Percentiles rank a stretch among this genome's conserved stretches.
Evolutionary conservation across 2,797 vertebrate species (phyloP).

Genomic region (Aplochiton taeniatus): DNA sequence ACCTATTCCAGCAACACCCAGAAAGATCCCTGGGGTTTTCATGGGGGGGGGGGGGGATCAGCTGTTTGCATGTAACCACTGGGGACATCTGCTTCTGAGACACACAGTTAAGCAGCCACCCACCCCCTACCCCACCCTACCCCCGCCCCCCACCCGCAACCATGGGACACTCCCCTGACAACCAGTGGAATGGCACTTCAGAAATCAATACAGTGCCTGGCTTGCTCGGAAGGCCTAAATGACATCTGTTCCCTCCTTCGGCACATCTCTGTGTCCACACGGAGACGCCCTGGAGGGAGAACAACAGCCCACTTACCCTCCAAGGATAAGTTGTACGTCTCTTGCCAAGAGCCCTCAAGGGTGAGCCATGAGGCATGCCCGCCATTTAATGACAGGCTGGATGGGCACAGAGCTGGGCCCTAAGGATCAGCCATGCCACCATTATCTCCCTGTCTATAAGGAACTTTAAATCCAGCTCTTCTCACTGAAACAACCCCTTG

Average conservation of each 20-base stretch:
- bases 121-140: too few relatives aligned
- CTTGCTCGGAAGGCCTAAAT: conserved; percentile 28
- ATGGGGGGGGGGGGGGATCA: too few relatives aligned
- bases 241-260: conserved; percentile 23
- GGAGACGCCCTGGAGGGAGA: conserved; percentile 23
- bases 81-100: too few relatives aligned
- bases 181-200: conserved; percentile 28
- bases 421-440: too few relatives aligned
- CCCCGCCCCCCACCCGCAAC: too few relatives aligned
- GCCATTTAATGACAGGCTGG: conserved; percentile 48
- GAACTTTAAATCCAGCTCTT: too few relatives aligned
- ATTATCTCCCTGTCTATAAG: too few relatives aligned
- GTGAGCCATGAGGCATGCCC: conserved; percentile 32
- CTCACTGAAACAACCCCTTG: too few relatives aligned
- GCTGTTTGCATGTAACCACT: too few relatives aligned
- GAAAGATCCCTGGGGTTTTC: too few relatives aligned
- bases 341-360: conserved; percentile 33
- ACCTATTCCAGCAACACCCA: too few relatives aligned
- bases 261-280: conserved; percentile 3
- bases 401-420: conserved; percentile 21
- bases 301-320: conserved; percentile 18
- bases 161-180: conserved; percentile 8
- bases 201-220: conserved; percentile 50
- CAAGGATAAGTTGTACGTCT: conserved; percentile 29
- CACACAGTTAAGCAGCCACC: too few relatives aligned